Conservation (phyloP, 1,140 invertebrate genomes). For the Nasonia giraulti region DNA sequence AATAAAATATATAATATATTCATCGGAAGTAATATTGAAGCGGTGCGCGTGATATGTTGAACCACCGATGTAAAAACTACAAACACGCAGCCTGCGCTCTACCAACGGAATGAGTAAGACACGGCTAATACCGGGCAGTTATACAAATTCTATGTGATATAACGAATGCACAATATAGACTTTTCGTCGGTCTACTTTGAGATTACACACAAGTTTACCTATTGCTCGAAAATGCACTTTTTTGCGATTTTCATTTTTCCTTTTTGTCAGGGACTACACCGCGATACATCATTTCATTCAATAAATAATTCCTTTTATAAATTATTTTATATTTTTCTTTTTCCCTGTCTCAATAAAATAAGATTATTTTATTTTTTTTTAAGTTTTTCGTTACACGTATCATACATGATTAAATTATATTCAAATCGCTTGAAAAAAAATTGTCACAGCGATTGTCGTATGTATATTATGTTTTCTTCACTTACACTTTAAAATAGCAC, state of each 20-base stretch:
- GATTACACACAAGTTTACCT: constrained; percentile 18
- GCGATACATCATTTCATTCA: neutral
- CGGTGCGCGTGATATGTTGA: constrained; percentile 45
- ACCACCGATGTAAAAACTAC: constrained; percentile 44
- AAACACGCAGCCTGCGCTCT: constrained; percentile 18
- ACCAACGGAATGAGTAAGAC: constrained; percentile 36
- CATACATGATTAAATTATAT: constrained; percentile 22
- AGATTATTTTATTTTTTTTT: neutral
- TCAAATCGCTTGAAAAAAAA: constrained; percentile 41
- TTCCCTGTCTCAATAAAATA: constrained; percentile 15
- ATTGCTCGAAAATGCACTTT: constrained; percentile 38
- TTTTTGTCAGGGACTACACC: neutral
- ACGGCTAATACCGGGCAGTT: constrained; percentile 28
- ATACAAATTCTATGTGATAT: constrained; percentile 36
- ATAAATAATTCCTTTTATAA: constrained; percentile 33
- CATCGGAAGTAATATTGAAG: constrained; percentile 35
- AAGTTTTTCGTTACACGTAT: constrained; percentile 11
- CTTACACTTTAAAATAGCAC: constrained; percentile 30
- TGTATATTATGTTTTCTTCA: constrained; percentile 23
- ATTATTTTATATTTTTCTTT: constrained; percentile 17
- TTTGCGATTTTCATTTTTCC: neutral
- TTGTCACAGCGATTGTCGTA: constrained; percentile 46
- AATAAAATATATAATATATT: constrained; percentile 1
- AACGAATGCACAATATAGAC: constrained; percentile 5
- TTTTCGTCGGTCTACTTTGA: neutral